Conservation (phyloP, 1,140 invertebrate species). For the Callitettix versicolor region DNA sequence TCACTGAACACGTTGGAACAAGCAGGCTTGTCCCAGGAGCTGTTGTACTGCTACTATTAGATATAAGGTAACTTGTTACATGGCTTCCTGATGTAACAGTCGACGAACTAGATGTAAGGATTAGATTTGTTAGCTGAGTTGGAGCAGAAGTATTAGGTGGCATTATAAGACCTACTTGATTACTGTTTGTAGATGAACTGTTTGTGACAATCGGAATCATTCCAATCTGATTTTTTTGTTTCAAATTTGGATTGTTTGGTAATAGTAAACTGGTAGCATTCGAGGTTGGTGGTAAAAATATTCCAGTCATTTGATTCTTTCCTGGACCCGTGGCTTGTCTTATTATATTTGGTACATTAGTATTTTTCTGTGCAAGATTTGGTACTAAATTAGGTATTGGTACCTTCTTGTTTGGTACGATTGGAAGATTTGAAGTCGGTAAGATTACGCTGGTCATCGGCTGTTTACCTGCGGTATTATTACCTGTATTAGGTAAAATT, state of each 20-base stretch:
- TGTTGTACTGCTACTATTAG: too few species aligned
- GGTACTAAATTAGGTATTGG: slow-evolving; percentile 1
- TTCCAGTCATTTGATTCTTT: not conserved
- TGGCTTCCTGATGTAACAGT: not conserved
- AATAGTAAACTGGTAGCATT: not conserved
- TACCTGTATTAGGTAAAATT: slow-evolving; percentile 3
- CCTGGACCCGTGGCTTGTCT: not conserved
- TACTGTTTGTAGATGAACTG: not conserved
- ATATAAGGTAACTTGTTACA: too few species aligned
- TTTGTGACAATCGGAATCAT: not conserved
- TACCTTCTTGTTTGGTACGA: slow-evolving; percentile 2
- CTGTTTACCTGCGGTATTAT: slow-evolving; percentile 1
- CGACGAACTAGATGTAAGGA: not conserved
- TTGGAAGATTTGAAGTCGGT: not conserved
- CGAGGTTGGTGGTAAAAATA: not conserved
- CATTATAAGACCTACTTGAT: not conserved
- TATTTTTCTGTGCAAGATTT: slow-evolving; percentile 4
- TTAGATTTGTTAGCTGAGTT: slow-evolving; percentile 5
- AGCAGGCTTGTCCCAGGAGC: too few species aligned
- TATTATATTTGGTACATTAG: slow-evolving; percentile 12
- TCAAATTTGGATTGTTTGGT: too few species aligned
- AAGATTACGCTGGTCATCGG: slow-evolving; percentile 7
- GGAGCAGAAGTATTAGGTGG: not conserved
- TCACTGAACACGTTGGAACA: too few species aligned
- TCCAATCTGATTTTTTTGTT: too few species aligned